A percentile compares a stretch with the other conserved stretches of the same genome.
Evolutionary conservation across 2,888 invertebrate species (phyloP).

Genomic region (Leucoma salicis): DNA sequence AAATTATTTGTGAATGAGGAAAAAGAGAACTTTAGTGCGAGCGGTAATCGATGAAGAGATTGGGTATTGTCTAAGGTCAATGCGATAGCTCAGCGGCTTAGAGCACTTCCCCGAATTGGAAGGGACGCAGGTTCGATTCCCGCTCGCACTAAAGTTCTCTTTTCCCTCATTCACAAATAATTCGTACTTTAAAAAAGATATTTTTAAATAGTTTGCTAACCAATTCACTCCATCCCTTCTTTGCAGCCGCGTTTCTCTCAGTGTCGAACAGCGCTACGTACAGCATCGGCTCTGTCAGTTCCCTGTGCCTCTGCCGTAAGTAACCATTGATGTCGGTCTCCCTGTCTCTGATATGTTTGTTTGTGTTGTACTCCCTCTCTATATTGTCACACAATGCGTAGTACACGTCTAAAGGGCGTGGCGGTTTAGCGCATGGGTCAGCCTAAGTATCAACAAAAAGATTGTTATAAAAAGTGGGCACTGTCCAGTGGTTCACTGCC

Average conservation of each 20-base stretch:
- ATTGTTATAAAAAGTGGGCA: too few species aligned
- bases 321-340: constrained; percentile 70
- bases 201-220: constrained; percentile 41
- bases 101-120: too few species aligned
- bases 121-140: too few species aligned
- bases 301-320: constrained; percentile 59
- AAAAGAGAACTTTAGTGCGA: too few species aligned
- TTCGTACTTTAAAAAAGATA: too few species aligned
- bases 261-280: constrained; percentile 77
- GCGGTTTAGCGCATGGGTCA: constrained; percentile 81
- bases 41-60: too few species aligned
- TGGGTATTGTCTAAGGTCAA: too few species aligned
- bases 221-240: constrained; percentile 73
- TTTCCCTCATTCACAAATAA: too few species aligned
- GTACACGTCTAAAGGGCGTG: constrained; percentile 85
- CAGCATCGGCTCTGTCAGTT: constrained; percentile 71
- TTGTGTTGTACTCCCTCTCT: constrained; percentile 81
- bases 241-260: constrained; percentile 76
- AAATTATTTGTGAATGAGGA: too few species aligned
- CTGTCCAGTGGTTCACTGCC: too few species aligned
- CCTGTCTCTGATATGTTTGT: constrained; percentile 75
- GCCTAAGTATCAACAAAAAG: constrained; percentile 82
- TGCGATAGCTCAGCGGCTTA: too few species aligned
- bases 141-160: too few species aligned
- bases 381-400: constrained; percentile 84